Evolutionary conservation across 2,113 vertebrate genomes (phyloP).

Genomic region (Cairina moschata): DNA sequence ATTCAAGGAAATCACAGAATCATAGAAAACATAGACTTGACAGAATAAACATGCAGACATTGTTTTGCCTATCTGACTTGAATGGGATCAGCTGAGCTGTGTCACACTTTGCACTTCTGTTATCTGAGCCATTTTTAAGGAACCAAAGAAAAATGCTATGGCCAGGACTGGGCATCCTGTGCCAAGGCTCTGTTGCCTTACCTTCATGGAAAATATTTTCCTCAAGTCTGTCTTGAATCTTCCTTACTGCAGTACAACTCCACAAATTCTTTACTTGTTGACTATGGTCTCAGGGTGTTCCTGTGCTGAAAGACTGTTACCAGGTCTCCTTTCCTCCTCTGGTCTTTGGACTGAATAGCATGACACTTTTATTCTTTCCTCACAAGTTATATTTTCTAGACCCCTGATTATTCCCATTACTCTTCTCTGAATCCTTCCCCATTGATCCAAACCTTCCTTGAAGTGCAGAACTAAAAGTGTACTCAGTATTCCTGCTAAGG

Average conservation of each 20-base stretch:
- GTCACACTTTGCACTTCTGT: not conserved
- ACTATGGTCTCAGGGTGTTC: not conserved
- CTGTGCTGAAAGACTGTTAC: not conserved
- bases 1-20: not conserved
- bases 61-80: not conserved
- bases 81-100: not conserved
- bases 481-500: not conserved
- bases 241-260: not conserved
- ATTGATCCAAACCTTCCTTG: not conserved
- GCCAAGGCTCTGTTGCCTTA: not conserved
- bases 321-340: not conserved
- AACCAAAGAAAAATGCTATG: not conserved
- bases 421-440: not conserved
- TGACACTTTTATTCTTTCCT: not conserved
- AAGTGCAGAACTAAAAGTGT: not conserved
- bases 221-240: not conserved
- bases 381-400: not conserved
- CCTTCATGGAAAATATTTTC: not conserved
- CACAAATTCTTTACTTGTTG: not conserved
- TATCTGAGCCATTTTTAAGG: not conserved
- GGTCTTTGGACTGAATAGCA: not conserved
- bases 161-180: not conserved
- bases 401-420: not conserved
- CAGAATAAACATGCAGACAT: not conserved
- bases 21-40: not conserved